phyloP scores from a whole-genome alignment of 2,888 invertebrate species.

The Heliconius ethilla region DNA sequence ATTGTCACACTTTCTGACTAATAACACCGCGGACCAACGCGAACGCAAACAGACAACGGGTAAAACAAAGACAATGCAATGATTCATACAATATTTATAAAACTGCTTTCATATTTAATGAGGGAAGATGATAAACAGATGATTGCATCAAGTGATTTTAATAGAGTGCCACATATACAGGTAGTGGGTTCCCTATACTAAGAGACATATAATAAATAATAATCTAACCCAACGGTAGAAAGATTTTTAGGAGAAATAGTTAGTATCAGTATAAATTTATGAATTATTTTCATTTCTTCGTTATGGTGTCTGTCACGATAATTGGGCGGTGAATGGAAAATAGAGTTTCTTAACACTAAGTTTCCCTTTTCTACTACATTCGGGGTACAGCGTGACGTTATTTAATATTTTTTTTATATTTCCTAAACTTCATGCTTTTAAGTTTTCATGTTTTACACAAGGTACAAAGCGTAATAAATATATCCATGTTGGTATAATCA shows the following conservation, averaged over 20 bases:
- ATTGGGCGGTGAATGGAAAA: background rate
- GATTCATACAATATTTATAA: constrained; percentile 14
- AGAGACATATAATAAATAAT: no score
- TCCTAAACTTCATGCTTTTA: no score
- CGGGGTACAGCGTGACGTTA: no score
- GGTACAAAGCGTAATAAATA: background rate
- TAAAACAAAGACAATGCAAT: constrained; percentile 15
- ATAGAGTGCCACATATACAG: background rate
- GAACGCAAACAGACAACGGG: background rate
- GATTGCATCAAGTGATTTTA: background rate
- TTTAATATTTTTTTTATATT: no score
- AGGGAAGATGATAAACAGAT: background rate
- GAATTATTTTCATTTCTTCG: background rate
- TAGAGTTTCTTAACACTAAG: background rate
- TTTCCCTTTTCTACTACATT: background rate
- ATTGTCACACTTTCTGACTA: constrained; percentile 8
- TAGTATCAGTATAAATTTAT: no score
- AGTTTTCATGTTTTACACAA: background rate
- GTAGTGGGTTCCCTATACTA: background rate
- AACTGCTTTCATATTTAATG: background rate
- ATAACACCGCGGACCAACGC: background rate
- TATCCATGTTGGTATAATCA: background rate
- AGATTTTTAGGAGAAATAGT: no score
- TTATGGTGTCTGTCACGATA: background rate
- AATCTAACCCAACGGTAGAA: no score